A percentile compares a stretch with the other conserved stretches of the same genome.
Evolutionary conservation across 2,113 vertebrate species (phyloP).

Genomic region (Nibea albiflora): DNA sequence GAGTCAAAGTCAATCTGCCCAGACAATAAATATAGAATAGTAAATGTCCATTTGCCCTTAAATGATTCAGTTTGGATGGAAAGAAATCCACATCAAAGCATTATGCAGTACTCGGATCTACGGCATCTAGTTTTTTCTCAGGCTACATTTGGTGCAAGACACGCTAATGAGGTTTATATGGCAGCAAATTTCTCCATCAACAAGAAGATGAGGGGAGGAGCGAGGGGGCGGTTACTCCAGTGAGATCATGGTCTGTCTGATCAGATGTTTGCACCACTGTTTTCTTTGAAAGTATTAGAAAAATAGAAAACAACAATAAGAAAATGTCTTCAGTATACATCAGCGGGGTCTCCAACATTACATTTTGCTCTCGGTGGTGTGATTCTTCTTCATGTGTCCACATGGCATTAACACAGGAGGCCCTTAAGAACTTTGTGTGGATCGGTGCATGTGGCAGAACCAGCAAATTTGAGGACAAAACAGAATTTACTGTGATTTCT

Average conservation of each 20-base stretch:
- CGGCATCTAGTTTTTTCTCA: neutral
- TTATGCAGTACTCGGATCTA: neutral
- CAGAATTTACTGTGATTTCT: neutral
- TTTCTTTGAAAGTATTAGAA: constrained; percentile 1
- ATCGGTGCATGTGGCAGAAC: neutral
- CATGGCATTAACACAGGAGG: neutral
- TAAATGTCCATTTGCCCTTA: neutral
- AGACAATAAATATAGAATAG: neutral
- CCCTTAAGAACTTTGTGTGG: constrained; percentile 37
- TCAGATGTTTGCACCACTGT: constrained; percentile 25
- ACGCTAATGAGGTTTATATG: constrained; percentile 16
- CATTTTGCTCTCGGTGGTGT: neutral
- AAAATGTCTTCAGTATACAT: neutral
- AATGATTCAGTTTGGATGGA: neutral
- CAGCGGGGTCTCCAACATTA: no score
- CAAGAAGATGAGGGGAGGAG: constrained; percentile 8
- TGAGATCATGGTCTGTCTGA: constrained; percentile 42
- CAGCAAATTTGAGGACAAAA: neutral
- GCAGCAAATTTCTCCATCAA: constrained; percentile 12
- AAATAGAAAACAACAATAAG: neutral
- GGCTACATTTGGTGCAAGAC: constrained; percentile 2
- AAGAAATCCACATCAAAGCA: neutral
- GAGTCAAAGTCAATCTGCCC: neutral
- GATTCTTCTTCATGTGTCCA: neutral
- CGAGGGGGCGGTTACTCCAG: constrained; percentile 16